Base-by-base conservation (phyloP, 2,888 invertebrate genomes). In the Drosophila pullipes region DNA sequence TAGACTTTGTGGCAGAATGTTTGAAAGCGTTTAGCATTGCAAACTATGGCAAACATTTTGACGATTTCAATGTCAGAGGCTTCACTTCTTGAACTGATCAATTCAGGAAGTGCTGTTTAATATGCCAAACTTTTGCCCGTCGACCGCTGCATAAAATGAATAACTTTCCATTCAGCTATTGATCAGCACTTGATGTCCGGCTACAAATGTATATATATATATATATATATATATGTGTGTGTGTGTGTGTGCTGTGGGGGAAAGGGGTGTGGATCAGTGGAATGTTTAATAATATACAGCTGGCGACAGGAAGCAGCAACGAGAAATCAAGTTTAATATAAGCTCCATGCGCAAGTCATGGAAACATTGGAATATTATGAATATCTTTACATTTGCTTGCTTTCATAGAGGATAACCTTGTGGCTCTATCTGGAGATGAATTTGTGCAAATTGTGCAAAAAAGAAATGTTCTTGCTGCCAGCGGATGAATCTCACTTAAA, bases 1-100 rank as follows among this genome's bases (percentile, higher is more conserved):
- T 16, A 16, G 31, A 44, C 31, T 49, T 6, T 33, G 44, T n/a
- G 16, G 10, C 33, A 67, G 61, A 67, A 64, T 79, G 81, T 81
- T 81, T 81, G 76, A 63, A 44, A 55, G 49, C 62, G 59, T 59
- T 88, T 85, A 67, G 86, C 89, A 85, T 74, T 89, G 84, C 75
- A 86, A 85, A 79, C 82, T 84, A 73, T 73, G 63, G 69, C 85
- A 85, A 85, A 85, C 85, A 85, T 85, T 87, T 85, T 59, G 31
- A 47, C 16, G 44, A 25, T 31, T 60, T 89, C 85, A 85, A 89
- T 89, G 90, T 88, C 90, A 87, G 49, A 58, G 35, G 18, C 30
- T 22, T n/a, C 35, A 57, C 7, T 35, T 28, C 35, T 35, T 18
- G n/a, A 76, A 60, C 49, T 39, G 54, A 59, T 61, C 62, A 58